Base-by-base conservation (phyloP, 1,140 invertebrate species). In the Bombus turneri region DNA sequence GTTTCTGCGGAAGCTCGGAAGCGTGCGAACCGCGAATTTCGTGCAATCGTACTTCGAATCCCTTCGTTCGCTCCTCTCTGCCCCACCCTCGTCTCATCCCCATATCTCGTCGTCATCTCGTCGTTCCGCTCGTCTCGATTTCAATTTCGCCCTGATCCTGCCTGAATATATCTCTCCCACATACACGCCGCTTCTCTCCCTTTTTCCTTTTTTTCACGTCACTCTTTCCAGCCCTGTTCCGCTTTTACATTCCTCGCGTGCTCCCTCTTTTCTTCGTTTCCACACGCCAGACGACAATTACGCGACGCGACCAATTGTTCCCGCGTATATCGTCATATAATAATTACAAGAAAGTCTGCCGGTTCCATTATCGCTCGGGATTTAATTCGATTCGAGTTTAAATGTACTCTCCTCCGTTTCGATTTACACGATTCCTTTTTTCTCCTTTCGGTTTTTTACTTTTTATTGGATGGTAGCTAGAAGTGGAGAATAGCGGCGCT, bases 11-110 rank as follows among this genome's bases (percentile, higher is more conserved):
- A 86, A 93, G 87, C 87, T 86, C 59, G 88, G 87, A 87, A 88
- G 79, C 89, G 91, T 85, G 88, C 92, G 91, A 89, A 88, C 92
- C 91, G 90, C 88, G 90, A 92, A 92, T 92, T 93, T 92, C 91
- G 91, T 87, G 89, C 75, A 76, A 89, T 89, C 73, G 73, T 78
- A 87, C 69, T 53, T 77, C 80, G 64, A 34, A 85, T 43, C 88
- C 85, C 76, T 73, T 87, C 68, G 25, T 47, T 78, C 68, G 31
- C 41, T 53, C 31, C 28, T 53, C 43, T 37, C 10, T 31, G n/a
- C 31, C 41, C n/a, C 5, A 18, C 6, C 3, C 47, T 2, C 37
- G 43, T 43, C 39, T 18, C 15, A 22, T n/a, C 28, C 3, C 13
- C 43, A 13, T 31, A 28, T 39, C 39, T 68, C 39, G n/a, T 47